phyloP scores from a whole-genome alignment of 2,797 vertebrate genomes.

The Acanthurus tractus region DNA sequence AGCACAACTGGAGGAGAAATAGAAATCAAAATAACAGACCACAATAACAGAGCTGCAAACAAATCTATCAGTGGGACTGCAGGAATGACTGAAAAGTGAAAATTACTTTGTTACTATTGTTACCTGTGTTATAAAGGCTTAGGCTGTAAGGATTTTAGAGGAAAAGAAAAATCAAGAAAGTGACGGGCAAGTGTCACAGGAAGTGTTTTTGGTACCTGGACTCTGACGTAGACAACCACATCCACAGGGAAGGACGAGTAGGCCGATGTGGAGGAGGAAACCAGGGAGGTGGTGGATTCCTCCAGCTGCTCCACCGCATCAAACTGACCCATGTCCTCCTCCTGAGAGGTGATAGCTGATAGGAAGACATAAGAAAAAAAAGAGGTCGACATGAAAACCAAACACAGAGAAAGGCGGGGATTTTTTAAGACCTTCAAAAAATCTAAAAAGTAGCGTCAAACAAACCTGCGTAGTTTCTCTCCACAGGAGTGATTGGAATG shows the following conservation, averaged over 20 bases:
- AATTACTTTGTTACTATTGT: background rate
- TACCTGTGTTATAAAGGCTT: no score
- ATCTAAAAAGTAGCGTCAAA: background rate
- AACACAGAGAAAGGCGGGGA: background rate
- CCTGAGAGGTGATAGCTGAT: constrained; percentile 92
- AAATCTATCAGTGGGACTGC: no score
- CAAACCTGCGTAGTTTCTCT: constrained; percentile 91
- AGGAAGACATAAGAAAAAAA: constrained; percentile 11
- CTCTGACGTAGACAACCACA: constrained; percentile 98
- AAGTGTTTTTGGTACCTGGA: constrained; percentile 88
- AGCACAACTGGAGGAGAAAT: no score
- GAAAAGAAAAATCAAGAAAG: no score
- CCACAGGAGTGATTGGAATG: constrained; percentile 97
- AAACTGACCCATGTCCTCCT: constrained; percentile 98
- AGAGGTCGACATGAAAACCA: background rate
- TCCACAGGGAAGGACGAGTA: constrained; percentile 99
- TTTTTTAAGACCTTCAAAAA: background rate
- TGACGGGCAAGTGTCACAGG: no score
- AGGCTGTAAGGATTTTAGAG: no score
- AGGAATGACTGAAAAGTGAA: background rate
- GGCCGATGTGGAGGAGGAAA: constrained; percentile 94
- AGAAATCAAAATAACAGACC: no score
- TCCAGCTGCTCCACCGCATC: constrained; percentile 94
- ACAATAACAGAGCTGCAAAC: no score
- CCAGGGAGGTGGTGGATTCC: constrained; percentile 95